Evolutionary conservation across 2,113 vertebrate genomes (phyloP).

Genomic region (Diphyllodes magnificus): DNA sequence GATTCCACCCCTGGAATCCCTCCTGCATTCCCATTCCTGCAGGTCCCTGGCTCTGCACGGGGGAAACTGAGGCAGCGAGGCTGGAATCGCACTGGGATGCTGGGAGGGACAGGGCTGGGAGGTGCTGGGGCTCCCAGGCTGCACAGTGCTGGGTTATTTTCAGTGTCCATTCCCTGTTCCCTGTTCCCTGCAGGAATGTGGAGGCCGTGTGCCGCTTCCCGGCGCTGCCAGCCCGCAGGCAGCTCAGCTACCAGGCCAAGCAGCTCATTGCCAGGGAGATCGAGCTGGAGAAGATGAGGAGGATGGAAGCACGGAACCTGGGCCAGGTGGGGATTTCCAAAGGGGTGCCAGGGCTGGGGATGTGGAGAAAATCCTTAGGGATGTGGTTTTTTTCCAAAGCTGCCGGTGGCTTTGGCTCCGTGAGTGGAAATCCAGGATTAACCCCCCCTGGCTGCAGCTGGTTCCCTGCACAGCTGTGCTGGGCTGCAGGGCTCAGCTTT

Average conservation of each 20-base stretch:
- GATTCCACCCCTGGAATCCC: background rate
- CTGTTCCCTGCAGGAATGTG: conserved; percentile 71
- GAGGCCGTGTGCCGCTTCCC: conserved; percentile 87
- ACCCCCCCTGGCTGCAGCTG: background rate
- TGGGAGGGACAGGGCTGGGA: background rate
- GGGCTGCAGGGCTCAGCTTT: background rate
- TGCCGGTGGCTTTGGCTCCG: background rate
- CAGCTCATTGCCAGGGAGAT: conserved; percentile 93
- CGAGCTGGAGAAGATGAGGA: conserved; percentile 92
- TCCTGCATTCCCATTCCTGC: background rate
- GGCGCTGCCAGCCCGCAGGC: conserved; percentile 79
- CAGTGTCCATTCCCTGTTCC: accelerated
- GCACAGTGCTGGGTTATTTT: accelerated
- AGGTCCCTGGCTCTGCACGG: background rate
- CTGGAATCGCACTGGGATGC: accelerated
- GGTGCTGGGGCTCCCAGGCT: background rate
- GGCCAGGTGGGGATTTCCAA: background rate
- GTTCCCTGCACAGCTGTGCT: background rate
- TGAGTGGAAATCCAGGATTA: conserved; percentile 29
- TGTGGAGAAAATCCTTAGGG: accelerated
- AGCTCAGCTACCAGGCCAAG: conserved; percentile 92
- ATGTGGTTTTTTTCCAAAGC: background rate
- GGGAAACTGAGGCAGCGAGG: background rate
- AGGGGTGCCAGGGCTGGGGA: accelerated
- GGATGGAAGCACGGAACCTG: conserved; percentile 72